These are phyloP conservation scores for Enteromius paludinosus DNA, from an alignment of 2,797 vertebrate genomes.

Conservation along the genomic window DNA sequence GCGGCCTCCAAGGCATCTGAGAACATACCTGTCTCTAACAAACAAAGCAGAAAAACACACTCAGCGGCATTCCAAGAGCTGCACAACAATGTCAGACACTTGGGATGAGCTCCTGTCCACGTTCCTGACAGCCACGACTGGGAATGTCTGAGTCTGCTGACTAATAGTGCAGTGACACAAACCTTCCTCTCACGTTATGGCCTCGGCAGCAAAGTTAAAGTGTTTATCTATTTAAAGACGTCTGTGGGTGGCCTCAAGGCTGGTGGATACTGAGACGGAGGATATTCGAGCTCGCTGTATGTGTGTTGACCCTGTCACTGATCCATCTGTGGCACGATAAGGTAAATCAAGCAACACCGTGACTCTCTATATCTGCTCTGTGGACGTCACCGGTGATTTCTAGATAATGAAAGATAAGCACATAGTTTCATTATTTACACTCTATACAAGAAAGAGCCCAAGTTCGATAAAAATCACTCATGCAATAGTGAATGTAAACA, in stretches of 20 bases:
- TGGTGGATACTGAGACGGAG: slow-evolving; percentile 54
- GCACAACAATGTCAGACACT: neutral
- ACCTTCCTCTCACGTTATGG: slow-evolving; percentile 65
- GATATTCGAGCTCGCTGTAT: slow-evolving; percentile 71
- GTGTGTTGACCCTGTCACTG: slow-evolving; percentile 66
- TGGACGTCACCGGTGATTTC: slow-evolving; percentile 49
- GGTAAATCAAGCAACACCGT: slow-evolving; percentile 61
- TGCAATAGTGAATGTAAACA: neutral
- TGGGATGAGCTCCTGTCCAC: neutral
- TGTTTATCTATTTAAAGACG: slow-evolving; percentile 84
- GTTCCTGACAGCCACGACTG: neutral
- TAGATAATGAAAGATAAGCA: slow-evolving; percentile 38
- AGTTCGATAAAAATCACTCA: neutral
- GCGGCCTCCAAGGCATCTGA: slow-evolving; percentile 76
- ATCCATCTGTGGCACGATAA: slow-evolving; percentile 72
- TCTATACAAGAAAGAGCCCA: neutral
- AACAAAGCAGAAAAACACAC: slow-evolving; percentile 46
- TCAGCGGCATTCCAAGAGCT: neutral
- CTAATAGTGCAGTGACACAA: slow-evolving; percentile 62
- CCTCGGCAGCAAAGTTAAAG: slow-evolving; percentile 65
- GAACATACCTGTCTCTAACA: slow-evolving; percentile 71
- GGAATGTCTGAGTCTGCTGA: slow-evolving; percentile 64
- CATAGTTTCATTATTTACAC: slow-evolving; percentile 41
- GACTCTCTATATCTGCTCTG: slow-evolving; percentile 51
- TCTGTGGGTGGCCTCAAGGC: slow-evolving; percentile 63